Conservation (phyloP, 92 coral and sea anemone species). For the Zoanthus gigantus region DNA sequence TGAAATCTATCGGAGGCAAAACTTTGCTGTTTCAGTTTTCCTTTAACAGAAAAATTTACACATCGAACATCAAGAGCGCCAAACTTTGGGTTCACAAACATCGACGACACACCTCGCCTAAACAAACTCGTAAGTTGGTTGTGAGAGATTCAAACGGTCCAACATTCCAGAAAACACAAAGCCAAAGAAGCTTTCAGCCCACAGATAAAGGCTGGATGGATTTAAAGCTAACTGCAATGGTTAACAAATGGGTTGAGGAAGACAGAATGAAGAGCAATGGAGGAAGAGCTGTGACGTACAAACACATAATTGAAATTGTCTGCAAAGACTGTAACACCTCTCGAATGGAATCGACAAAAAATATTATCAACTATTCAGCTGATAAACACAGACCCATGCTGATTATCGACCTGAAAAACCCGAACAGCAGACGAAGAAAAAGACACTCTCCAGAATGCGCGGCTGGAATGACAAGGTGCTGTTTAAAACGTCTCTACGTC, state of each 20-base stretch:
- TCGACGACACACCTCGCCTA: not conserved
- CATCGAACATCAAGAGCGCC: not conserved
- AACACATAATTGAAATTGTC: slow-evolving; percentile 51
- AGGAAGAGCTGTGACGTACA: slow-evolving; percentile 29
- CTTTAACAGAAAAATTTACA: slow-evolving; percentile 16
- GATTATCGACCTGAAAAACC: slow-evolving; percentile 56
- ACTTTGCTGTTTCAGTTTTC: not conserved
- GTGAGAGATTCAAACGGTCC: slow-evolving; percentile 1
- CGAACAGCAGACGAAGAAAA: slow-evolving; percentile 36
- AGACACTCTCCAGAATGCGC: slow-evolving; percentile 62
- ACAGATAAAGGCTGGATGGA: slow-evolving; percentile 59
- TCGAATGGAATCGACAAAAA: not conserved
- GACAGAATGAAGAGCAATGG: slow-evolving; percentile 30
- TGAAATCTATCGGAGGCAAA: not conserved
- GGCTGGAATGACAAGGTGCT: slow-evolving; percentile 54
- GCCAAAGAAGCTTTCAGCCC: slow-evolving; percentile 19
- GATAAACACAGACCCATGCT: slow-evolving; percentile 71
- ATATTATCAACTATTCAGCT: slow-evolving; percentile 51
- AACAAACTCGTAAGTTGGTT: slow-evolving; percentile 2
- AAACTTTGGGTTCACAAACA: slow-evolving; percentile 32
- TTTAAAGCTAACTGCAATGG: slow-evolving; percentile 47
- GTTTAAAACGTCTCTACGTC: slow-evolving; percentile 61
- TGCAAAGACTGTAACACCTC: slow-evolving; percentile 55
- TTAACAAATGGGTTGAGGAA: slow-evolving; percentile 57
- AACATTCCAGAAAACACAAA: not conserved